Base-by-base conservation (phyloP, 2,113 vertebrate species). In the Vulpes lagopus region DNA sequence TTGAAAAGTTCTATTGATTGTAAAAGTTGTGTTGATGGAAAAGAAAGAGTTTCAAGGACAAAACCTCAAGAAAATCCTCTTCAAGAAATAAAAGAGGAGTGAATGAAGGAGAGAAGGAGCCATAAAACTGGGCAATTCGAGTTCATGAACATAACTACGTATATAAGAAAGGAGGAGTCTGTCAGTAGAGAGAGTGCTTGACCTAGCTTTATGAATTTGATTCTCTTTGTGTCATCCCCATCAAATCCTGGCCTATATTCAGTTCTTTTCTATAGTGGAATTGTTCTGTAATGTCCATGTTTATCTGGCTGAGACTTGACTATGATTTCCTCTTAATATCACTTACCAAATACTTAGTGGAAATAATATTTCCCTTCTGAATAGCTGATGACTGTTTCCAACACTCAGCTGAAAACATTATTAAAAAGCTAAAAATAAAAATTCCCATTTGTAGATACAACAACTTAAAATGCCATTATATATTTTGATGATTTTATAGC, bases 401-500 rank as follows among this genome's bases (percentile, higher is more conserved):
- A 97, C 97, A 79, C 94, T 96, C 95, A 97, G 93, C 97, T 98
- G 97, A 97, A 98, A 98, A 95, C 94, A 97, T 98, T 98, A 98
- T 88, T 92, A 98, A 97, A 97, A 97, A 97, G 95, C 83, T 74
- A 97, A 98, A 98, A 98, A 98, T 97, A 98, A 97, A 96, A 98
- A 97, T 97, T 98, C 93, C 96, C 98, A 98, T 99, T 98, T 98
- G 97, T 98, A 98, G 96, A 98, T 98, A 97, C 91, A 98, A 98
- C 98, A 98, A 98, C 97, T 98, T 98, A 98, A 98, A 98, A 98
- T 98, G 97, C 94, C 97, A 98, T 98, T 98, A 98, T 98, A 98
- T 98, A 98, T 99, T 99, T 98, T 98, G 98, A 99, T 98, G 98
- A 98, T 98, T 98, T 98, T 98, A 98, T 99, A 98, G 98, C 99